Evolutionary conservation across 2,888 invertebrate genomes (phyloP).

Genomic region (Seira sanloemensis): DNA sequence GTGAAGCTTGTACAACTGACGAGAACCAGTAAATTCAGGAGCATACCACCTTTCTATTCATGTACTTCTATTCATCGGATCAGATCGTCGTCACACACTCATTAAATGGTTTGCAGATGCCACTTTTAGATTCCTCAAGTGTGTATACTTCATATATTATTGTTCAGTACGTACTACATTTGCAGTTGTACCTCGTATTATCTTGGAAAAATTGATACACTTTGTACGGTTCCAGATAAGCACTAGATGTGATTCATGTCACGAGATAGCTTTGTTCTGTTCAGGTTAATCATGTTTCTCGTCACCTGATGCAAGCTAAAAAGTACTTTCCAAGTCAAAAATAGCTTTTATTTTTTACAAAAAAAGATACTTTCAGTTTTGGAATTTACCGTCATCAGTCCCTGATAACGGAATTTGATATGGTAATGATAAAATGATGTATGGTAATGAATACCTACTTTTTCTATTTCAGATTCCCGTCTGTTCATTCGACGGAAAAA

Average conservation of each 20-base stretch:
- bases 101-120: background rate
- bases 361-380: background rate
- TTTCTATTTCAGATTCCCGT: background rate
- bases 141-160: no score
- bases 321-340: background rate
- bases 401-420: background rate
- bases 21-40: conserved; percentile 46
- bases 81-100: background rate
- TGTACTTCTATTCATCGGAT: background rate
- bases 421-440: no score
- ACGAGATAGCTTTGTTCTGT: no score
- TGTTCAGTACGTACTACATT: no score
- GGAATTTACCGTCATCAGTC: background rate
- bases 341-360: background rate
- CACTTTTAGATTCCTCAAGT: background rate
- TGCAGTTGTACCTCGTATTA: no score
- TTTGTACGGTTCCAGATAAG: no score
- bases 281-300: no score
- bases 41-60: background rate
- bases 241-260: no score
- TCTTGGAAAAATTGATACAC: no score
- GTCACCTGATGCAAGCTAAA: no score
- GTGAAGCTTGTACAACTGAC: background rate
- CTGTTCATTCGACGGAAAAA: background rate
- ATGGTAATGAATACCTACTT: background rate